Conservation (phyloP, 2,797 vertebrate genomes). For the Sciaenops ocellatus region DNA sequence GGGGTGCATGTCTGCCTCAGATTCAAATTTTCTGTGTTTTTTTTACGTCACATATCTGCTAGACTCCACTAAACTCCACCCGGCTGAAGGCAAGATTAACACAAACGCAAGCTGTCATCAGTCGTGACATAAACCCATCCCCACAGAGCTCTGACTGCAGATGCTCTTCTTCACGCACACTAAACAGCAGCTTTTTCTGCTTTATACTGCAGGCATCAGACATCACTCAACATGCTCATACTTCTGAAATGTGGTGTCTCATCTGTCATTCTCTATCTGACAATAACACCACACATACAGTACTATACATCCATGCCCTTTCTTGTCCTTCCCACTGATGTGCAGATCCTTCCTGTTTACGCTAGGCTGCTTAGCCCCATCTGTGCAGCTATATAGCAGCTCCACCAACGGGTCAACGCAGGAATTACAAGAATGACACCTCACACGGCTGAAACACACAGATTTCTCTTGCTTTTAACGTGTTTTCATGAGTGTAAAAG, state of each 20-base stretch:
- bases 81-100: conserved; percentile 4
- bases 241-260: background rate
- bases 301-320: conserved; percentile 64
- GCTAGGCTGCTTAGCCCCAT: conserved; percentile 53
- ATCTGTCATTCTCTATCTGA: conserved; percentile 9
- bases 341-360: conserved; percentile 71
- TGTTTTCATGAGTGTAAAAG: no score
- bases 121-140: conserved; percentile 60
- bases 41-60: conserved; percentile 5
- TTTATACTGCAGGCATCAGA: background rate
- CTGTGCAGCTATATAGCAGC: conserved; percentile 63
- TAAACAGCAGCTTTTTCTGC: conserved; percentile 6
- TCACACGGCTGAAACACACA: no score
- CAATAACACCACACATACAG: conserved; percentile 7
- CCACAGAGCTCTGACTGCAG: conserved; percentile 47
- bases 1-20: background rate
- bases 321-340: conserved; percentile 73
- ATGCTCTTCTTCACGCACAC: conserved; percentile 17
- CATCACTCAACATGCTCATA: background rate
- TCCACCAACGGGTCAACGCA: conserved; percentile 55
- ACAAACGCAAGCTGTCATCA: conserved; percentile 47
- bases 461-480: no score
- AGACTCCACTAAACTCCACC: background rate
- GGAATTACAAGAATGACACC: conserved; percentile 57
- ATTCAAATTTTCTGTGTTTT: background rate